Evolutionary conservation across 2,113 vertebrate species (phyloP).

Genomic region (Elgaria multicarinata): DNA sequence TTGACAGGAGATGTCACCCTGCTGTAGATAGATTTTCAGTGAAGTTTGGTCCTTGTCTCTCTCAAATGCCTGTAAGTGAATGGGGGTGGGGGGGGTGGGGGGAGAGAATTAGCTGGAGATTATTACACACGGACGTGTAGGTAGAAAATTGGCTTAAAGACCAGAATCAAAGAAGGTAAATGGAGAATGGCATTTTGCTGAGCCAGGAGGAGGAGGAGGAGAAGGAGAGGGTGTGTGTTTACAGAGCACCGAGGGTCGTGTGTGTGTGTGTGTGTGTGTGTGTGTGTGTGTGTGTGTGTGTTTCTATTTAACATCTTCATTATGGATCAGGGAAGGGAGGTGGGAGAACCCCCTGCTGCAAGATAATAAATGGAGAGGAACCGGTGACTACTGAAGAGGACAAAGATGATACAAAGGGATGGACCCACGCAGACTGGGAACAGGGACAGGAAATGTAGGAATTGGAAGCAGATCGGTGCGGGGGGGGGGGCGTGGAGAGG

Average conservation of each 20-base stretch:
- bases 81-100: too few relatives aligned
- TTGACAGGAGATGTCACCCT: not conserved
- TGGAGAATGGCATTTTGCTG: not conserved
- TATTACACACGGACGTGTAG: not conserved
- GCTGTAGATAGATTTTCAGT: not conserved
- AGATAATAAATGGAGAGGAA: not conserved
- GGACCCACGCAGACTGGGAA: not conserved
- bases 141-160: slow-evolving; percentile 23
- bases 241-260: not conserved
- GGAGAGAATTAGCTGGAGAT: not conserved
- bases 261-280: not conserved
- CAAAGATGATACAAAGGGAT: not conserved
- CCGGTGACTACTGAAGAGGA: not conserved
- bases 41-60: slow-evolving; percentile 27
- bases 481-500: not conserved
- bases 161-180: not conserved
- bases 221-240: not conserved
- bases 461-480: not conserved
- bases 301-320: slow-evolving; percentile 34
- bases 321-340: not conserved
- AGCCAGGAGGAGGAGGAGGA: not conserved
- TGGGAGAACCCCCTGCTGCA: not conserved
- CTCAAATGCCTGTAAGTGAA: not conserved
- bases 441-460: slow-evolving; percentile 3
- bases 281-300: not conserved